Evolutionary conservation across 2,113 vertebrate species (phyloP).

Genomic region (Hydrolagus affinis): DNA sequence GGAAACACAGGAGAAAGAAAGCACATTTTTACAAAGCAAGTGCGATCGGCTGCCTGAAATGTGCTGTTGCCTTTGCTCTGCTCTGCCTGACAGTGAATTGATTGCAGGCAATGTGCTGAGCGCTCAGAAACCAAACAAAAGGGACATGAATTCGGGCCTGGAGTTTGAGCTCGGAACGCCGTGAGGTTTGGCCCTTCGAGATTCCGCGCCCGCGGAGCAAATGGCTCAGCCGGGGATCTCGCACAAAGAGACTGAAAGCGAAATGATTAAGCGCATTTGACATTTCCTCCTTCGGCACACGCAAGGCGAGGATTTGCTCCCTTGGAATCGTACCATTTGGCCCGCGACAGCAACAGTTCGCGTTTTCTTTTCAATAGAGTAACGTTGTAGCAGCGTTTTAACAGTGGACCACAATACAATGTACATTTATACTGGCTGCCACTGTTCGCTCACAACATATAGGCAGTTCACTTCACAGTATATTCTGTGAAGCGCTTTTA

Average conservation of each 20-base stretch:
- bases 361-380: no score
- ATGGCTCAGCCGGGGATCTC: not conserved
- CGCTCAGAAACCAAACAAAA: not conserved
- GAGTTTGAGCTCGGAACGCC: not conserved
- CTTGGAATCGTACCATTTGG: not conserved
- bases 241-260: no score
- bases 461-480: no score
- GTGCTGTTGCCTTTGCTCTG: no score
- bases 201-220: not conserved
- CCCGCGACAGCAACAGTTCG: no score
- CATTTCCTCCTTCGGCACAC: no score
- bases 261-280: no score
- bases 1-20: not conserved
- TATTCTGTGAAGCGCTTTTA: no score
- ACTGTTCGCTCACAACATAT: no score
- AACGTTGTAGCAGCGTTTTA: no score
- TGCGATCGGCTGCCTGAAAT: slow-evolving; percentile 12
- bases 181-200: not conserved
- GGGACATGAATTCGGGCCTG: not conserved
- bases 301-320: not conserved
- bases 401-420: no score
- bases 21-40: slow-evolving; percentile 12
- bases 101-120: not conserved
- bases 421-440: no score
- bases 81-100: not conserved